Conservation (phyloP, 2,888 invertebrate species). For the Troglohyphantes excavatus region DNA sequence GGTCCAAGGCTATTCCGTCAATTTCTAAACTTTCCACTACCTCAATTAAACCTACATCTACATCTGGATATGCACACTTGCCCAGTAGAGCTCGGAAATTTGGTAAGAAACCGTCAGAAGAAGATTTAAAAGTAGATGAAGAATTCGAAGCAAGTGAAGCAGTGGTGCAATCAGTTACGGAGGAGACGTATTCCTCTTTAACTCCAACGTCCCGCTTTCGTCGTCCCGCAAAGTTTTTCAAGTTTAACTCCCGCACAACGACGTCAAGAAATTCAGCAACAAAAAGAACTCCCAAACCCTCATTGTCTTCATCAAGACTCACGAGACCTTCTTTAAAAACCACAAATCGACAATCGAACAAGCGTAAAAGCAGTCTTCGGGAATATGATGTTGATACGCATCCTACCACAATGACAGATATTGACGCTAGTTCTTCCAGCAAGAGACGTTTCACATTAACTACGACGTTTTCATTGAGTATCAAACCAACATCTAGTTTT, state of each 20-base stretch:
- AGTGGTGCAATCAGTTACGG: conserved; percentile 51
- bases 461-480: conserved; percentile 56
- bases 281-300: conserved; percentile 3
- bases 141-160: conserved; percentile 77
- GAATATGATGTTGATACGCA: conserved; percentile 16
- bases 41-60: conserved; percentile 20
- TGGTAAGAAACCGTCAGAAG: conserved; percentile 39
- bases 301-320: conserved; percentile 17
- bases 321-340: conserved; percentile 32
- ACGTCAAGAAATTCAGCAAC: conserved; percentile 1
- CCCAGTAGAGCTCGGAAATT: conserved; percentile 41
- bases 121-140: conserved; percentile 55
- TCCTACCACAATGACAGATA: conserved; percentile 5
- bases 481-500: conserved; percentile 64
- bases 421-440: conserved; percentile 16
- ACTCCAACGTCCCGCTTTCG: conserved; percentile 28
- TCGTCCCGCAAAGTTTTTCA: conserved; percentile 52
- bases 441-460: conserved; percentile 73
- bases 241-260: conserved; percentile 22
- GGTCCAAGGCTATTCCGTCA: background rate
- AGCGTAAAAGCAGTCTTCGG: conserved; percentile 27
- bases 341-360: background rate
- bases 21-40: background rate
- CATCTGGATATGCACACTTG: conserved; percentile 8
- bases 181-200: conserved; percentile 24